These are phyloP conservation scores for Chelmon rostratus DNA, from an alignment of 2,797 vertebrate genomes.

Conservation along the genomic window DNA sequence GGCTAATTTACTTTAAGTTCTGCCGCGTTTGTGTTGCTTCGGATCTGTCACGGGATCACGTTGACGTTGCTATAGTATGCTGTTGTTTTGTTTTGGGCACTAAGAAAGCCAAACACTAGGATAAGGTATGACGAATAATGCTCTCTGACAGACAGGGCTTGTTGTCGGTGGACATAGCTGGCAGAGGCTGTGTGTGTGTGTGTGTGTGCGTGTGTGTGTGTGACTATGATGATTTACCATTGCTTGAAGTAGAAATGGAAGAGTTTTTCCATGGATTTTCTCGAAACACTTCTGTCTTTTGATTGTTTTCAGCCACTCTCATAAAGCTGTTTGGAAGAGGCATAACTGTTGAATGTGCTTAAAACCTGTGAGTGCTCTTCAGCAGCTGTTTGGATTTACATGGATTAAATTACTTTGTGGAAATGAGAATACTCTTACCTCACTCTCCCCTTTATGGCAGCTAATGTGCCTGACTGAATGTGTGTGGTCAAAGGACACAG, in stretches of 20 bases:
- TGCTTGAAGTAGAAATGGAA: conserved; percentile 50
- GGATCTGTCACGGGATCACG: conserved; percentile 71
- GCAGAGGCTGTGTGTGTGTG: conserved; percentile 48
- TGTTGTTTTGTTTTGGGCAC: conserved; percentile 78
- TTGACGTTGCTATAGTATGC: conserved; percentile 78
- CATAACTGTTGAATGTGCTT: conserved; percentile 45
- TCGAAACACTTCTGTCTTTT: conserved; percentile 50
- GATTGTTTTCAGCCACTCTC: conserved; percentile 59
- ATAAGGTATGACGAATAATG: conserved; percentile 71
- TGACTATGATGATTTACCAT: conserved; percentile 41
- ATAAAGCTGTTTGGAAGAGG: conserved; percentile 44
- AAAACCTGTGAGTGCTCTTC: conserved; percentile 41
- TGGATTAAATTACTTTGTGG: conserved; percentile 41
- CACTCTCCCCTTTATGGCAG: conserved; percentile 14
- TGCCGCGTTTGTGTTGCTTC: conserved; percentile 70
- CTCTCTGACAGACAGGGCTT: conserved; percentile 72
- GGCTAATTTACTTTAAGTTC: conserved; percentile 78
- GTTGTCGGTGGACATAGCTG: conserved; percentile 74
- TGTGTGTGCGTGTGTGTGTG: conserved; percentile 39
- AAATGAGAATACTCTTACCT: conserved; percentile 41
- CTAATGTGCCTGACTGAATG: conserved; percentile 9
- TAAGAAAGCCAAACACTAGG: conserved; percentile 62
- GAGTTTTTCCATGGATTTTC: conserved; percentile 56
- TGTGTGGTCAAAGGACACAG: neutral
- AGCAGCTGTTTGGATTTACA: conserved; percentile 59